phyloP scores from a whole-genome alignment of 2,888 invertebrate species.

The Stenoptilia bipunctidactyla region DNA sequence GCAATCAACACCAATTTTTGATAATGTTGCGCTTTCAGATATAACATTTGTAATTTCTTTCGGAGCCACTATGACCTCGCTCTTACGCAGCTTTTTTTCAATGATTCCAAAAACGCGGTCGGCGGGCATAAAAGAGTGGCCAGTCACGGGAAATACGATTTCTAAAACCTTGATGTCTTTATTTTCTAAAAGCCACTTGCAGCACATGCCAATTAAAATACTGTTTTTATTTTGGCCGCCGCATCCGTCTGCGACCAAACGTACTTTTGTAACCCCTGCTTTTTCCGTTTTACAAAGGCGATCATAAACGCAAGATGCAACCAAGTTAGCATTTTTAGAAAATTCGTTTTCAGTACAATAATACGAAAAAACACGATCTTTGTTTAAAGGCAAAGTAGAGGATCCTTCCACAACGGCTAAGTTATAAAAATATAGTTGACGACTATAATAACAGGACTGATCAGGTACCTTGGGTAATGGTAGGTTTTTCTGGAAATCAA shows the following conservation, averaged over 20 bases:
- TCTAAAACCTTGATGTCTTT: not conserved
- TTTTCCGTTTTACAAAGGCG: constrained; percentile 15
- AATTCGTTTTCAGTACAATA: constrained; percentile 19
- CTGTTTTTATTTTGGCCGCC: constrained; percentile 16
- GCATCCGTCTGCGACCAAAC: constrained; percentile 15
- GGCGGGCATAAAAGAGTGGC: constrained; percentile 13
- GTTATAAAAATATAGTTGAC: constrained; percentile 18
- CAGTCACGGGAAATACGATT: constrained; percentile 4
- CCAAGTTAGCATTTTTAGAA: constrained; percentile 15
- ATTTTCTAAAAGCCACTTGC: constrained; percentile 11
- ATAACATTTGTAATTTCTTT: too few relatives aligned
- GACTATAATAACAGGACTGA: constrained; percentile 16
- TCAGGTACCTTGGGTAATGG: constrained; percentile 21
- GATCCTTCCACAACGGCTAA: constrained; percentile 15
- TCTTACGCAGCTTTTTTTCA: constrained; percentile 13
- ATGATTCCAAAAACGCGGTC: too few relatives aligned
- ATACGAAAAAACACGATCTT: constrained; percentile 20
- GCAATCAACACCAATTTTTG: too few relatives aligned
- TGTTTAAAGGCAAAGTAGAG: constrained; percentile 11
- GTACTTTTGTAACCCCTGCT: constrained; percentile 13
- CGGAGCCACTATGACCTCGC: constrained; percentile 8
- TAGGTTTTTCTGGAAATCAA: constrained; percentile 25
- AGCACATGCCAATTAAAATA: constrained; percentile 12
- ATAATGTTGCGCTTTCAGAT: too few relatives aligned
- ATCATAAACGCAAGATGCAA: constrained; percentile 11